Evolutionary conservation across 2,113 vertebrate genomes (phyloP).

Genomic region (Synchiropus splendidus): DNA sequence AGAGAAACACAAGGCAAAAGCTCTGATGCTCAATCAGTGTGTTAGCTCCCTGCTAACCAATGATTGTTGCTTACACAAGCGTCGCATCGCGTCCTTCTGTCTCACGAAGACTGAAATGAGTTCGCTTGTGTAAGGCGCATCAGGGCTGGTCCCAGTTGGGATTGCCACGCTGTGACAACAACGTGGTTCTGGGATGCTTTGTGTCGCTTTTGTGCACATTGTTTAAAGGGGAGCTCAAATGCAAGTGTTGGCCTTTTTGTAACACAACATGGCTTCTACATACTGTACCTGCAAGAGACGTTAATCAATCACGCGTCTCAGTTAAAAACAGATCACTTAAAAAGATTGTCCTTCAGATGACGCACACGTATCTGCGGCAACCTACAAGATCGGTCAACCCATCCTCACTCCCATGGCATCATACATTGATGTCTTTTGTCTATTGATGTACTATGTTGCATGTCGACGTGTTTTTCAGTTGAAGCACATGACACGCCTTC

Average conservation of each 20-base stretch:
- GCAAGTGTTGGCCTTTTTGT: slow-evolving; percentile 55
- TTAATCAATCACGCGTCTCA: slow-evolving; percentile 19
- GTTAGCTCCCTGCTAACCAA: slow-evolving; percentile 47
- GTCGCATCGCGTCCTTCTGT: slow-evolving; percentile 20
- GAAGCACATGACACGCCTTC: too few relatives aligned
- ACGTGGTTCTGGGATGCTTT: slow-evolving; percentile 48
- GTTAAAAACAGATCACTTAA: too few relatives aligned
- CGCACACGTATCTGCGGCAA: too few relatives aligned
- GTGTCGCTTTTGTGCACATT: slow-evolving; percentile 63
- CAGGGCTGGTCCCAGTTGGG: slow-evolving; percentile 22
- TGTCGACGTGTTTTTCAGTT: too few relatives aligned
- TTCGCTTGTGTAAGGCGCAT: slow-evolving; percentile 53
- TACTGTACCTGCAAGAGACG: slow-evolving; percentile 44
- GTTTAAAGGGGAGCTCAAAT: slow-evolving; percentile 47
- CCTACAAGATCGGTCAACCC: too few relatives aligned
- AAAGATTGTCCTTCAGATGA: too few relatives aligned
- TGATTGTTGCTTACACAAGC: slow-evolving; percentile 66
- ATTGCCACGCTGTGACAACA: slow-evolving; percentile 32
- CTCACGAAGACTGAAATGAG: slow-evolving; percentile 31
- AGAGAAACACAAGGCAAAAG: slow-evolving; percentile 56
- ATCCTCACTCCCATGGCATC: too few relatives aligned
- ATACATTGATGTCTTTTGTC: too few relatives aligned
- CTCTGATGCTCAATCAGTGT: slow-evolving; percentile 46
- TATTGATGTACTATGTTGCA: too few relatives aligned
- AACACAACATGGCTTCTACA: slow-evolving; percentile 30